Evolutionary conservation across 2,113 vertebrate species (phyloP), one percentile per base, ranked within the genome.

Genomic region (Syrmaticus mikado): DNA sequence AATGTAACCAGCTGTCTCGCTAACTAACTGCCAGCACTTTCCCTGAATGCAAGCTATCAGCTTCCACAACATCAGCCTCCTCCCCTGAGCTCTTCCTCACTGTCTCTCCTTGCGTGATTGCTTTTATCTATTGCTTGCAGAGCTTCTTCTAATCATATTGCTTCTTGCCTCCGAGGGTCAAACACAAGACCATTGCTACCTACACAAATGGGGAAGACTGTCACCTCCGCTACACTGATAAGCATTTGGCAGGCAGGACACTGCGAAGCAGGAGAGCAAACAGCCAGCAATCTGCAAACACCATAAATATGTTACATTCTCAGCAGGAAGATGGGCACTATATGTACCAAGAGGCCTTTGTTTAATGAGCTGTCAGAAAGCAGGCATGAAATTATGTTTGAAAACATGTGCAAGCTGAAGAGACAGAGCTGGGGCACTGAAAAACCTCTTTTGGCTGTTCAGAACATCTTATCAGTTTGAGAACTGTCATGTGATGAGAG

Each of bases 301-400:
- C 97, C 94, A 96, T 98, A 98, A 98, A 98, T 98, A 98, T 97
- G 97, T 97, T 98, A 95, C 95, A 76, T 96, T 98, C 97, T 97
- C 97, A 97, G 98, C 97, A 96, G 97, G 97, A 97, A 97, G 97
- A 98, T 83, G 96, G 97, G 97, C 97, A 97, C 96, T 98, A 90
- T 97, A 95, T 97, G 97, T 97, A 98, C 97, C 97, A 85, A 97
- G 98, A 98, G 98, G 97, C 98, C 97, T 98, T 97, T 98, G 98
- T 98, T 98, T 98, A 98, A 98, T 98, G 98, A 98, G 97, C 98
- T 98, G 98, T 98, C 98, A 98, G 97, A 97, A 98, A 98, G 97
- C 97, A 98, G 97, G 97, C 97, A 98, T 97, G 97, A 97, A 98
- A 98, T 98, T 98, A 98, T 97, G 97, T 98, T 97, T 97, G 97